Percentiles rank a stretch among this genome's conserved stretches.
These are phyloP conservation scores for Engystomops pustulosus DNA, from an alignment of 2,113 vertebrate species.

Conservation along the genomic window DNA sequence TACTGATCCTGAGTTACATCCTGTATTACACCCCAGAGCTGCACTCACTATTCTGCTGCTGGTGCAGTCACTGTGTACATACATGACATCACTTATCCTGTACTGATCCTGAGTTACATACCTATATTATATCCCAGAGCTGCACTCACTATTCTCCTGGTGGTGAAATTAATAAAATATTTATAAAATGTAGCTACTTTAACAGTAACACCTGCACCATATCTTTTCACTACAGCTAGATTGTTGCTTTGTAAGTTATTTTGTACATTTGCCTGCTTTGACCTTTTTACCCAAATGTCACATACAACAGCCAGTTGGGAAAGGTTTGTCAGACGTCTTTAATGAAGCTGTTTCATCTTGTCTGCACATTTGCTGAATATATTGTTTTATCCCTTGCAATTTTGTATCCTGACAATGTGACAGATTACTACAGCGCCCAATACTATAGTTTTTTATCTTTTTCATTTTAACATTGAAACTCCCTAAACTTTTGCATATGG, in stretches of 20 bases:
- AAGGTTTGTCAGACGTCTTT: neutral
- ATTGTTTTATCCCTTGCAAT: neutral
- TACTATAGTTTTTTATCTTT: too few relatives aligned
- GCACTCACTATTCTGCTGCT: neutral
- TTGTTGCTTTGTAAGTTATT: neutral
- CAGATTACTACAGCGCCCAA: too few relatives aligned
- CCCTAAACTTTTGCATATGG: too few relatives aligned
- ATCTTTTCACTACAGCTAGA: neutral
- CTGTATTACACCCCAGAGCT: too few relatives aligned
- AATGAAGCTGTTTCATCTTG: neutral
- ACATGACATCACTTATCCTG: too few relatives aligned
- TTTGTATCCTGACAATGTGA: neutral
- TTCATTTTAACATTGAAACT: too few relatives aligned
- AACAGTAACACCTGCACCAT: neutral
- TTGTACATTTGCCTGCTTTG: neutral
- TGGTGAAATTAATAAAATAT: too few relatives aligned
- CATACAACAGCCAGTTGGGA: neutral
- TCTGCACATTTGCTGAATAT: neutral
- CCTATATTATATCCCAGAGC: too few relatives aligned
- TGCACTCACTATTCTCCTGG: too few relatives aligned
- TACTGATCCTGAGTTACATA: too few relatives aligned
- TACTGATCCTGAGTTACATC: neutral
- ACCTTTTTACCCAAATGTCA: neutral
- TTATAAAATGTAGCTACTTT: too few relatives aligned
- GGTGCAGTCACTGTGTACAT: too few relatives aligned